These are phyloP conservation scores for Buphagus erythrorhynchus DNA, from an alignment of 2,797 vertebrate species.

Conservation along the genomic window DNA sequence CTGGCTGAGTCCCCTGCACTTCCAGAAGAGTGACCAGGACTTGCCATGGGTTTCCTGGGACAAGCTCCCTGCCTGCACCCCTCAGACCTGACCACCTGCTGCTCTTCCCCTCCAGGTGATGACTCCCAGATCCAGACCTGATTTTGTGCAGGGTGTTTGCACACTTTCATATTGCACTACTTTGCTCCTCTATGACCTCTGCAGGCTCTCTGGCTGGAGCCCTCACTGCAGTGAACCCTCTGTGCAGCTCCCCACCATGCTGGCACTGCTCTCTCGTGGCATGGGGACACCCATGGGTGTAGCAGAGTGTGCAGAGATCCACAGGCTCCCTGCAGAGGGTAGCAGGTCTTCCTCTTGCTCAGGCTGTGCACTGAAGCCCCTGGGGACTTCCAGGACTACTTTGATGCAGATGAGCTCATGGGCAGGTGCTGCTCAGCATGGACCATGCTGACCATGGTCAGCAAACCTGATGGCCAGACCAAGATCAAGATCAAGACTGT, in stretches of 20 bases:
- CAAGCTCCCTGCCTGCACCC: not conserved
- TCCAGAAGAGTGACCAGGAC: not conserved
- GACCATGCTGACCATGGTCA: not conserved
- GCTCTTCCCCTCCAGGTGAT: not conserved
- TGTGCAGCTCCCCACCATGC: not conserved
- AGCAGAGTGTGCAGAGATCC: not conserved
- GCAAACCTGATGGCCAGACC: not conserved
- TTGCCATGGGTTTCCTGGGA: not conserved
- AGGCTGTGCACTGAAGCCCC: not conserved
- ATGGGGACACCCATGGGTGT: not conserved
- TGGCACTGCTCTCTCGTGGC: not conserved
- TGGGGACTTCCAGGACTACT: not conserved
- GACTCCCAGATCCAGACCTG: not conserved
- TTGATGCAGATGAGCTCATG: not conserved
- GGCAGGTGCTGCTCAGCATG: not conserved
- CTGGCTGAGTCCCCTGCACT: not conserved
- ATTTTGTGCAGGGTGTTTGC: not conserved
- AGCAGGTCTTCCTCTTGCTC: not conserved
- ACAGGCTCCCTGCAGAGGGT: not conserved
- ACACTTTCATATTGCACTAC: accelerated
- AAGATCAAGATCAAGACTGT: not conserved
- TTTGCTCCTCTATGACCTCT: not conserved
- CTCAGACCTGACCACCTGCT: accelerated
- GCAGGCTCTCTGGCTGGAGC: not conserved
- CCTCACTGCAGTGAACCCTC: not conserved